phyloP scores from a whole-genome alignment of 2,888 invertebrate species.

The Anticlea derivata region DNA sequence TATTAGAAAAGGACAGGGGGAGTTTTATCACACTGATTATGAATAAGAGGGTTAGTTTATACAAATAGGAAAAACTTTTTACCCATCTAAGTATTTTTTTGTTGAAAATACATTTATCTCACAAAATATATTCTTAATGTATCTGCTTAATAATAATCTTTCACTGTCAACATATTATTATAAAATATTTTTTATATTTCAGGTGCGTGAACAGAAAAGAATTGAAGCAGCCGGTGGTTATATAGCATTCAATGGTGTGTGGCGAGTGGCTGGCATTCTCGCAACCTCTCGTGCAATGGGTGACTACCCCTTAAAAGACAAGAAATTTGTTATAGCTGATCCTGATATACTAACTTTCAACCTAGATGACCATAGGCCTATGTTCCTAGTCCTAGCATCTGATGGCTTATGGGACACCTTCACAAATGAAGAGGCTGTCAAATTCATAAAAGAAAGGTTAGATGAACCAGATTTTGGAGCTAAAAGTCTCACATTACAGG shows the following conservation, averaged over 20 bases:
- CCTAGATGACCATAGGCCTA: slow-evolving; percentile 92
- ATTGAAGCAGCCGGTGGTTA: slow-evolving; percentile 98
- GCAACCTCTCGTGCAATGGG: slow-evolving; percentile 97
- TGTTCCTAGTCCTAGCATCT: slow-evolving; percentile 95
- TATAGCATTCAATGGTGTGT: slow-evolving; percentile 97
- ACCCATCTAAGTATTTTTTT: no score
- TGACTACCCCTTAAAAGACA: slow-evolving; percentile 97
- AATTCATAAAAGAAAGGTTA: slow-evolving; percentile 92
- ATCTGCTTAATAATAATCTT: neutral
- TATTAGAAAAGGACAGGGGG: no score
- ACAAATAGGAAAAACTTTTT: no score
- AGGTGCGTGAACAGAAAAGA: slow-evolving; percentile 94
- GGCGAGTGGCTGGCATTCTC: slow-evolving; percentile 97
- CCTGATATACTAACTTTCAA: slow-evolving; percentile 97
- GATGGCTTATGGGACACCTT: slow-evolving; percentile 99
- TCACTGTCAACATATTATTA: slow-evolving; percentile 2
- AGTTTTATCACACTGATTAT: no score
- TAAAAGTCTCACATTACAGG: slow-evolving; percentile 94
- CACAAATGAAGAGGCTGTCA: slow-evolving; percentile 96
- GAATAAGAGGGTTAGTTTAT: no score
- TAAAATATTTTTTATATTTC: slow-evolving; percentile 36
- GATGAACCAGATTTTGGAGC: slow-evolving; percentile 95
- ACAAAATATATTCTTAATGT: no score
- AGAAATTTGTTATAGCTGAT: slow-evolving; percentile 96
- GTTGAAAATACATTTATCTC: no score